Percentiles rank a stretch among this genome's conserved stretches.
Evolutionary conservation across 2,797 vertebrate genomes (phyloP).

Genomic region (Acanthopagrus latus): DNA sequence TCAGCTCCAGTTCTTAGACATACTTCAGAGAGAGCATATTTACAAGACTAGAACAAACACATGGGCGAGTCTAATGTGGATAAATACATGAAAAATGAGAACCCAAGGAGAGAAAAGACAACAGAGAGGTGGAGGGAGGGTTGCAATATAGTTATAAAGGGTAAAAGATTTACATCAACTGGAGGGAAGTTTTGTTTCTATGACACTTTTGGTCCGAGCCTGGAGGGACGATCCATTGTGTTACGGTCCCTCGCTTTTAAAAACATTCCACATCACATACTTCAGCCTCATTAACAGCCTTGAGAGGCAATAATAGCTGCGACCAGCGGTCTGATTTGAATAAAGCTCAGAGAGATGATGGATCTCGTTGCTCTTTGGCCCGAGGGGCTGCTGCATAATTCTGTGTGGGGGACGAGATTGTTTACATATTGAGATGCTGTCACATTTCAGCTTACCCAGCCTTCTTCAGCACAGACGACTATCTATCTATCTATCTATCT

Average conservation of each 20-base stretch:
- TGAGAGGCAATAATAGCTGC: constrained; percentile 8
- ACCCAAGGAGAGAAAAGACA: not conserved
- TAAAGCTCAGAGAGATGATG: constrained; percentile 21
- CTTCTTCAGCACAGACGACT: not conserved
- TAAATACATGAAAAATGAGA: not conserved
- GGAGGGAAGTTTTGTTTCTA: not conserved
- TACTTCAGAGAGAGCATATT: constrained; percentile 22
- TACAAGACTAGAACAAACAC: constrained; percentile 12
- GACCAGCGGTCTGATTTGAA: constrained; percentile 24
- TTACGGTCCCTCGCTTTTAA: constrained; percentile 1
- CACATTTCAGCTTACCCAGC: not conserved
- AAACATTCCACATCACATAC: constrained; percentile 1
- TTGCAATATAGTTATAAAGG: not conserved
- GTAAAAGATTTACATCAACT: not conserved
- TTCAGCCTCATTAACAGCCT: constrained; percentile 19
- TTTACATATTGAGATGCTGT: constrained; percentile 25
- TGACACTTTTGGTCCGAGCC: not conserved
- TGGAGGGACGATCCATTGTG: not conserved
- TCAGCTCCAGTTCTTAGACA: constrained; percentile 3
- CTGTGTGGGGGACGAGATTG: constrained; percentile 24
- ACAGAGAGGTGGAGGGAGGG: not conserved
- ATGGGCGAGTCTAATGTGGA: not conserved
- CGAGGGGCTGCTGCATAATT: constrained; percentile 23
- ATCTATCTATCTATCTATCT: not conserved
- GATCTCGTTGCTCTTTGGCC: constrained; percentile 8